These are phyloP conservation scores for Galleria mellonella DNA, from an alignment of 1,140 invertebrate genomes.

Conservation along the genomic window DNA sequence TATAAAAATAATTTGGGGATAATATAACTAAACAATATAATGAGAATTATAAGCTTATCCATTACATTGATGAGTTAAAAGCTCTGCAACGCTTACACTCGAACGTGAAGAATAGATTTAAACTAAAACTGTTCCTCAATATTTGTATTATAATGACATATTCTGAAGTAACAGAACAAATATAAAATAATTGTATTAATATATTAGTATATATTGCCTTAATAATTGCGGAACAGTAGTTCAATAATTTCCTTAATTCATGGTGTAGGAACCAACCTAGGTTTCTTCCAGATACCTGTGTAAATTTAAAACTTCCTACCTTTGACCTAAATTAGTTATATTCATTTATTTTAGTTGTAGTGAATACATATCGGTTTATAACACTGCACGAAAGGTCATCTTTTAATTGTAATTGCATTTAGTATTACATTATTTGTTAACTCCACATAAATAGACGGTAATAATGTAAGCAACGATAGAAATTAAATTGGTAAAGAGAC, in stretches of 20 bases:
- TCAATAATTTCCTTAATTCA: not conserved
- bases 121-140: slow-evolving; percentile 5
- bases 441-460: too few species aligned
- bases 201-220: too few species aligned
- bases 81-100: not conserved
- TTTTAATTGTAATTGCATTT: not conserved
- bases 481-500: too few species aligned
- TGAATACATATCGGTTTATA: not conserved
- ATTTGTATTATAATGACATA: not conserved
- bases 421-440: too few species aligned
- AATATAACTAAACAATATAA: too few species aligned
- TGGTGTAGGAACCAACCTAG: not conserved
- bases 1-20: too few species aligned
- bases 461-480: too few species aligned
- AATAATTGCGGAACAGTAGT: not conserved
- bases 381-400: not conserved
- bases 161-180: too few species aligned
- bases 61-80: too few species aligned
- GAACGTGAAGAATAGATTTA: slow-evolving; percentile 17
- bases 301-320: not conserved
- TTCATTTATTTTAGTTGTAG: not conserved
- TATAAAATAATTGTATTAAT: too few species aligned
- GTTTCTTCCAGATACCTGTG: not conserved
- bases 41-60: too few species aligned
- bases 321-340: too few species aligned